Conservation (phyloP, 2,888 invertebrate genomes). For the Tholera decimalis region DNA sequence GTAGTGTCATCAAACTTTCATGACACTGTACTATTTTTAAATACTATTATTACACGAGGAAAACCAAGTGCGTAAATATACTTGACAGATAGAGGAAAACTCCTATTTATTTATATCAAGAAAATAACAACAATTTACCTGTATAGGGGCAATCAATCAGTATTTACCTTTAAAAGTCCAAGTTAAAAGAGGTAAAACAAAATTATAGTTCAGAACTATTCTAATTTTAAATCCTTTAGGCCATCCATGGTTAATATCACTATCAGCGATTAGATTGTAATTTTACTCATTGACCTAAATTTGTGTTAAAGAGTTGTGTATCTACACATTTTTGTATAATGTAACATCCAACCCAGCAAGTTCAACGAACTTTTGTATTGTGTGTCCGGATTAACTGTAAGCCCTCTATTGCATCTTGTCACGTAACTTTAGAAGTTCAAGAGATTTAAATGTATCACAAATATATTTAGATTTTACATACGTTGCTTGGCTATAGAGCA, state of each 20-base stretch:
- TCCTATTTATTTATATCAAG: neutral
- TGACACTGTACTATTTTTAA: too few relatives aligned
- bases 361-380: slow-evolving; percentile 32
- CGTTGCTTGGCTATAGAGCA: slow-evolving; percentile 36
- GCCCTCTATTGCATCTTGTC: slow-evolving; percentile 71
- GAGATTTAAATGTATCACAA: slow-evolving; percentile 74
- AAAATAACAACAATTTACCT: neutral
- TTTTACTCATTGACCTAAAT: too few relatives aligned
- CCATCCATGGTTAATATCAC: too few relatives aligned
- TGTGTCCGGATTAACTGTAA: slow-evolving; percentile 63
- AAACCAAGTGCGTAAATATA: neutral
- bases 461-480: slow-evolving; percentile 55
- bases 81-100: neutral
- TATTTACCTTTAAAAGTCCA: neutral
- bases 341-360: too few relatives aligned
- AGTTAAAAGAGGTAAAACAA: slow-evolving; percentile 12
- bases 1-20: too few relatives aligned
- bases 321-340: too few relatives aligned
- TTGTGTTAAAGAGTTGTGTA: too few relatives aligned
- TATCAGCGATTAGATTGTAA: too few relatives aligned
- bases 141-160: neutral
- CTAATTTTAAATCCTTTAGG: too few relatives aligned
- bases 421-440: slow-evolving; percentile 74
- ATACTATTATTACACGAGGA: neutral
- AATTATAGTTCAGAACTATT: too few relatives aligned